These are phyloP conservation scores for Alloscopus bannaensis DNA, from an alignment of 2,888 invertebrate genomes.

Conservation along the genomic window DNA sequence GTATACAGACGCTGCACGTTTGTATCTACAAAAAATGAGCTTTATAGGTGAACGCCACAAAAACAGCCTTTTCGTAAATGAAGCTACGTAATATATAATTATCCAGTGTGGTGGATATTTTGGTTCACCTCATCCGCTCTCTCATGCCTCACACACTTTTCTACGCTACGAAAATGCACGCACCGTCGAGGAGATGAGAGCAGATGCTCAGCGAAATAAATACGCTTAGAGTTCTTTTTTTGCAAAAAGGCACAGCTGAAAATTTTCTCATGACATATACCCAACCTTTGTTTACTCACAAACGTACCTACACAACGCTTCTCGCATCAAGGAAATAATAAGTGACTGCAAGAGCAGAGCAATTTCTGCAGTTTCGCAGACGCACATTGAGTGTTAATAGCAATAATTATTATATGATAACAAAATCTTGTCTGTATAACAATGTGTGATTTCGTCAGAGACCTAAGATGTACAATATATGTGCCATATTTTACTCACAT, in stretches of 20 bases:
- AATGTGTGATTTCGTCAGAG: constrained; percentile 29
- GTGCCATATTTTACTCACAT: too few relatives aligned
- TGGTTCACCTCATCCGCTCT: constrained; percentile 40
- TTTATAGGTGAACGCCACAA: too few relatives aligned
- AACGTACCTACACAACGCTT: constrained; percentile 3
- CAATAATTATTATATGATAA: constrained; percentile 2
- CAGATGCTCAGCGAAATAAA: constrained; percentile 22
- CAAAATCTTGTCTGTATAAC: constrained; percentile 18
- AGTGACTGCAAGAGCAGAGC: constrained; percentile 24
- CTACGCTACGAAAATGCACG: not conserved
- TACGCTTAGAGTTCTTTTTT: not conserved
- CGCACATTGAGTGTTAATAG: constrained; percentile 1
- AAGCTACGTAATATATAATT: too few relatives aligned
- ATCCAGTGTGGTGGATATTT: constrained; percentile 18
- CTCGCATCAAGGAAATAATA: not conserved
- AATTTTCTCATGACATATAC: constrained; percentile 28
- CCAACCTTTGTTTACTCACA: constrained; percentile 4
- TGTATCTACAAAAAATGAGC: too few relatives aligned
- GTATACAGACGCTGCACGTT: too few relatives aligned
- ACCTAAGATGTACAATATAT: too few relatives aligned
- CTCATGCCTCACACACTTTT: constrained; percentile 5
- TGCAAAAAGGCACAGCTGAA: not conserved
- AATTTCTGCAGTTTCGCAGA: not conserved
- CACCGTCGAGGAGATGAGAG: not conserved
- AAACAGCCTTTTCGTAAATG: too few relatives aligned